Base-by-base conservation (phyloP, 2,113 vertebrate genomes). In the Clarias batrachus region DNA sequence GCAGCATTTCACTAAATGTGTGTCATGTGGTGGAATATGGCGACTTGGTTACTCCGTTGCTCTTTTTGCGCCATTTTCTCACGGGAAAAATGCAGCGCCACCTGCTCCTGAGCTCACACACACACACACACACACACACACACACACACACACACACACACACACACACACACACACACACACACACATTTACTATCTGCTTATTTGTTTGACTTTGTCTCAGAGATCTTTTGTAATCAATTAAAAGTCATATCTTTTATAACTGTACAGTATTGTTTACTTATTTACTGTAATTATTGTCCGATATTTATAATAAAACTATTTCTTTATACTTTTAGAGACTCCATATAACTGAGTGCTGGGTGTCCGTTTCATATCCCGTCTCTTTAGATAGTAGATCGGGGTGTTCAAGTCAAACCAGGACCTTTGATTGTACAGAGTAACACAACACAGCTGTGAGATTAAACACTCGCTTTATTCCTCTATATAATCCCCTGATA, bases 21-120 rank as follows among this genome's bases (percentile, higher is more conserved):
- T 90, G 88, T 91, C 83, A 90, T 89, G 70, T 73, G 81, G 87
- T 87, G 92, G 93, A 93, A 94, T 94, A 93, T 94, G 90, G 89
- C 89, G 88, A 91, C 85, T 92, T 83, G 74, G 91, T 93, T 91
- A 85, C 88, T 91, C 86, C 59, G 85, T 89, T 84, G 85, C 85
- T 56, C 85, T 80, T 89, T 77, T 89, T 77, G 23, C 54, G 87
- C 90, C 89, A 90, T 92, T 92, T 95, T 94, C 93, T 93, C 93
- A 93, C 91, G 93, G 93, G 94, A 94, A 95, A 93, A 91, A 83
- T 48, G 27, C 23, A 86, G 30, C 84, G 48, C 71, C 79, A 82
- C 84, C 78, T 81, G 84, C 84, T 84, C 68, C 78, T 3, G 27
- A 60, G 16, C 56, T 37, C 27, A 5, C 54, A 0, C 6, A 27